phyloP scores from a whole-genome alignment of 92 coral and sea anemone genomes.

The Diadumene lineata region DNA sequence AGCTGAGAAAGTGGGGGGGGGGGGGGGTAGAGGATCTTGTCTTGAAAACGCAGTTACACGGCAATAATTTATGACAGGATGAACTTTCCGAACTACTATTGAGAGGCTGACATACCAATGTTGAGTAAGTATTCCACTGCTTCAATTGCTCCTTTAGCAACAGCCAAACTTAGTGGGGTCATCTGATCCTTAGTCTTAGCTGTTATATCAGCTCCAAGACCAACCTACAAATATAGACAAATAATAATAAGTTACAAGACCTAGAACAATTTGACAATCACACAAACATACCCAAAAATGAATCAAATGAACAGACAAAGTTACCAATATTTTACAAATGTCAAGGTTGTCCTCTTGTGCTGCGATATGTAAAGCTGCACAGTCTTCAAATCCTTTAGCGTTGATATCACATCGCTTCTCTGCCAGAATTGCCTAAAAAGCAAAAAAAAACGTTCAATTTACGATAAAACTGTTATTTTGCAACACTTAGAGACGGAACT shows the following conservation, averaged over 20 bases:
- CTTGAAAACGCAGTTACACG: too few relatives aligned
- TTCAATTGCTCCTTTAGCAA: slow-evolving; percentile 79
- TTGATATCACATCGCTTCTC: slow-evolving; percentile 57
- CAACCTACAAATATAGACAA: background rate
- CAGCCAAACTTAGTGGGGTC: slow-evolving; percentile 78
- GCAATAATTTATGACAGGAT: too few relatives aligned
- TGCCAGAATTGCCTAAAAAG: slow-evolving; percentile 51
- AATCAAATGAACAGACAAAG: background rate
- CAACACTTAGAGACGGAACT: too few relatives aligned
- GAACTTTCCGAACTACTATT: too few relatives aligned
- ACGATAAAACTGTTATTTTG: too few relatives aligned
- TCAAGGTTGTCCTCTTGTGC: slow-evolving; percentile 68
- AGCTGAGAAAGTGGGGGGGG: too few relatives aligned
- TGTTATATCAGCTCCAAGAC: slow-evolving; percentile 59
- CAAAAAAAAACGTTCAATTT: background rate
- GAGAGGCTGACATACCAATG: slow-evolving; percentile 39
- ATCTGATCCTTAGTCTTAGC: slow-evolving; percentile 64
- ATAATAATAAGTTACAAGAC: too few relatives aligned
- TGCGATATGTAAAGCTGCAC: slow-evolving; percentile 83
- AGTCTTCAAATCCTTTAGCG: slow-evolving; percentile 63
- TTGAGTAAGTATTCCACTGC: slow-evolving; percentile 63
- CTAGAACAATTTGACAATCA: background rate
- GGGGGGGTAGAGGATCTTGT: too few relatives aligned
- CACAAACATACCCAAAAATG: background rate
- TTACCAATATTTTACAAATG: slow-evolving; percentile 71